phyloP scores from a whole-genome alignment of 2,797 vertebrate genomes.

The Muscicapa comitata region DNA sequence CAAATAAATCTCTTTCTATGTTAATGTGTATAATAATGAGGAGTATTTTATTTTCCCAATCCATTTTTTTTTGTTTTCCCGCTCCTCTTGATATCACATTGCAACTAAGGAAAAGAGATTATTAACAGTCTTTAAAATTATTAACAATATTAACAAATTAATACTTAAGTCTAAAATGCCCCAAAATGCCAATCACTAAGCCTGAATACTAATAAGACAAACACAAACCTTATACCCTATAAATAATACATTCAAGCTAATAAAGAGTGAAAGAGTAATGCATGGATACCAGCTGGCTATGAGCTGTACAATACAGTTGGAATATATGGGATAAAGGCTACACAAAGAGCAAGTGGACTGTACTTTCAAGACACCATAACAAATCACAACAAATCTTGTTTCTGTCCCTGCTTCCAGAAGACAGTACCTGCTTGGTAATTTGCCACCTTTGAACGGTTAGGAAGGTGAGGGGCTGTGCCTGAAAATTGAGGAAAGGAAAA shows the following conservation, averaged over 20 bases:
- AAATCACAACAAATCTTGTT: neutral
- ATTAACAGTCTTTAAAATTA: too few species aligned
- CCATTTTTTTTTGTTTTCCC: neutral
- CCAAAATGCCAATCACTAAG: neutral
- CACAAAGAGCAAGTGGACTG: rapidly evolving
- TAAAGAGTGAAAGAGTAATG: neutral
- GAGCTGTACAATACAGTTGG: neutral
- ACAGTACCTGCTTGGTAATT: neutral
- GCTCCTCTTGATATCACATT: neutral
- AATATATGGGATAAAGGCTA: neutral
- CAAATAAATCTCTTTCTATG: neutral
- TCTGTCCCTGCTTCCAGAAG: neutral
- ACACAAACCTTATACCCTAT: neutral
- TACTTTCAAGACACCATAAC: neutral
- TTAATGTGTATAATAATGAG: neutral
- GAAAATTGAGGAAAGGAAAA: neutral
- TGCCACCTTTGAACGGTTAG: neutral
- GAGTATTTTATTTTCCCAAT: neutral
- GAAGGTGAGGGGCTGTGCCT: neutral
- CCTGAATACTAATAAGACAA: neutral
- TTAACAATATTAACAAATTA: neutral
- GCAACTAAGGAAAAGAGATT: neutral
- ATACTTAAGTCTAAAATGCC: neutral
- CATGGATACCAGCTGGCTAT: neutral
- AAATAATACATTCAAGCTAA: neutral